A percentile compares a stretch with the other conserved stretches of the same genome.
phyloP scores from a whole-genome alignment of 2,888 invertebrate species.

The Germaria angustata region DNA sequence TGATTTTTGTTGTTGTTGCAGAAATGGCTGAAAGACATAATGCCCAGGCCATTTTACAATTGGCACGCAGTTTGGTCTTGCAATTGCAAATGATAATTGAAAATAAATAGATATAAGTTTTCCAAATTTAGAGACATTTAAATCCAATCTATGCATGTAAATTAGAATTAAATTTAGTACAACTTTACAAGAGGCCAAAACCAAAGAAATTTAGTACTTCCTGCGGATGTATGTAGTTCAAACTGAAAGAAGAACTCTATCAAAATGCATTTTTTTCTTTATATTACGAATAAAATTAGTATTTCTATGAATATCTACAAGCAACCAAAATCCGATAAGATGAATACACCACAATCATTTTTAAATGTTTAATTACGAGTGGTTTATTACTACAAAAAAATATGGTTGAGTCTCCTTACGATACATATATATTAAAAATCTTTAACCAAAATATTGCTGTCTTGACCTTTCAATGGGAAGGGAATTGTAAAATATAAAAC shows the following conservation, averaged over 20 bases:
- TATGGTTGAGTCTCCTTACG: too few relatives aligned
- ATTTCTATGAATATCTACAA: conserved; percentile 35
- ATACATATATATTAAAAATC: too few relatives aligned
- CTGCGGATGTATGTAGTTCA: conserved; percentile 40
- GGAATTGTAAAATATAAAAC: not conserved
- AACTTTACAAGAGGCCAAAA: conserved; percentile 40
- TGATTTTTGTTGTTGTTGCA: conserved; percentile 79
- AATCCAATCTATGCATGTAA: not conserved
- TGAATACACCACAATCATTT: conserved; percentile 39
- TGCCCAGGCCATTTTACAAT: conserved; percentile 88
- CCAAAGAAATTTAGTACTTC: conserved; percentile 41
- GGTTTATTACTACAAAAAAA: too few relatives aligned
- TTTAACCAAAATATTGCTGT: not conserved
- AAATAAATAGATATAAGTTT: conserved; percentile 85
- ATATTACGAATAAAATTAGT: not conserved
- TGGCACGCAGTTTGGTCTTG: conserved; percentile 92
- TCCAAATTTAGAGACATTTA: not conserved
- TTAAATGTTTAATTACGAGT: not conserved
- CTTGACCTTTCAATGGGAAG: not conserved
- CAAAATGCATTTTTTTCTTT: not conserved
- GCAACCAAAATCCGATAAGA: not conserved
- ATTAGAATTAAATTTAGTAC: conserved; percentile 8
- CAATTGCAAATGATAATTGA: conserved; percentile 95
- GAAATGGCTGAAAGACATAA: conserved; percentile 99
- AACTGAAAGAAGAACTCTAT: not conserved